phyloP scores from a whole-genome alignment of 37 sponge, comb jelly and placozoan species.

The Beroe ovata region DNA sequence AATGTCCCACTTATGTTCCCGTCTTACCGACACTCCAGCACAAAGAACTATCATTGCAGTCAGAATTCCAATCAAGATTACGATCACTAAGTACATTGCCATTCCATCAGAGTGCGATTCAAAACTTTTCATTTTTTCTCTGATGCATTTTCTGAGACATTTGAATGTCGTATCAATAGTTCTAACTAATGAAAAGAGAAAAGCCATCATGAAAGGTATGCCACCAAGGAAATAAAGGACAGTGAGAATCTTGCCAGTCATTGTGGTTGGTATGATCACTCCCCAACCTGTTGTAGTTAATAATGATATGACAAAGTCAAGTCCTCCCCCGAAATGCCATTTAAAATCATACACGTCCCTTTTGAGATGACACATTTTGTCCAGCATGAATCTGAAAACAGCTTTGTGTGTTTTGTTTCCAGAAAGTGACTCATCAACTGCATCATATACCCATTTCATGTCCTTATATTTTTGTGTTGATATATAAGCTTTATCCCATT shows the following conservation, averaged over 20 bases:
- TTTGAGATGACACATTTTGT: not conserved
- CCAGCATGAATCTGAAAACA: not conserved
- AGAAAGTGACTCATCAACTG: not conserved
- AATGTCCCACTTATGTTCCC: slow-evolving; percentile 13
- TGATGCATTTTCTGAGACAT: not conserved
- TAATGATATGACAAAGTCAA: slow-evolving; percentile 41
- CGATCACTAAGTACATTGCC: slow-evolving; percentile 1
- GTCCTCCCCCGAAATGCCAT: slow-evolving; percentile 23
- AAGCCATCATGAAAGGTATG: not conserved
- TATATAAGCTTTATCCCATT: not conserved
- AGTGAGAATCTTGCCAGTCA: not conserved
- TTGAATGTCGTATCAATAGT: slow-evolving; percentile 2
- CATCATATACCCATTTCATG: not conserved
- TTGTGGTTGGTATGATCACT: slow-evolving; percentile 3
- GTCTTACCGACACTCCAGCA: not conserved
- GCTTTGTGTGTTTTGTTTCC: not conserved
- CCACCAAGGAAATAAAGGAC: slow-evolving; percentile 35
- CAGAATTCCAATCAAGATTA: not conserved
- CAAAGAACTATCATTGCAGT: not conserved
- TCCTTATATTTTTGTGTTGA: not conserved
- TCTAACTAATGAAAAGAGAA: slow-evolving; percentile 4
- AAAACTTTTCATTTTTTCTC: not conserved
- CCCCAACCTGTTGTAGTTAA: slow-evolving; percentile 51
- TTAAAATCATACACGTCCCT: slow-evolving; percentile 19
- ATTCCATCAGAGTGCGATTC: slow-evolving; percentile 4